phyloP scores from a whole-genome alignment of 2,888 invertebrate species.

The Drosophila anomelani region DNA sequence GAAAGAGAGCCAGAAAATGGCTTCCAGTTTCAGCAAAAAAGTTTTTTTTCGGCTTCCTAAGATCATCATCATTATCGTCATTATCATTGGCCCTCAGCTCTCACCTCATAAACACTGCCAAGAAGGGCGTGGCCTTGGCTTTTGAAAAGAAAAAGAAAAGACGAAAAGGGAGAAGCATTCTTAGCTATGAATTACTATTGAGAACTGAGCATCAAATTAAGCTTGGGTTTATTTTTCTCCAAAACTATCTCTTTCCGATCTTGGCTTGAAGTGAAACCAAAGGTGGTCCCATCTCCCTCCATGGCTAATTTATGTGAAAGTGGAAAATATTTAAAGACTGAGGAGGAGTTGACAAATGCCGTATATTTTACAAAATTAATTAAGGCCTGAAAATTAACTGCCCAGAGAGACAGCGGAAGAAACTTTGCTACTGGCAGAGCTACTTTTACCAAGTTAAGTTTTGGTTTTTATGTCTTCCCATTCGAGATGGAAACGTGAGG shows the following conservation, averaged over 20 bases:
- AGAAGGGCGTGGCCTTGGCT: conserved; percentile 67
- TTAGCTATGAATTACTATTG: neutral
- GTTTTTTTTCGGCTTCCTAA: conserved; percentile 34
- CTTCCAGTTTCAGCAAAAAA: conserved; percentile 53
- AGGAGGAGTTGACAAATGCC: conserved; percentile 48
- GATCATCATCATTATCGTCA: conserved; percentile 18
- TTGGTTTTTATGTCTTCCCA: conserved; percentile 18
- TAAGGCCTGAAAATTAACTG: conserved; percentile 34
- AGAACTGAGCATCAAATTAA: conserved; percentile 2
- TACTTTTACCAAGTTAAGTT: conserved; percentile 7
- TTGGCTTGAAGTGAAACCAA: conserved; percentile 16
- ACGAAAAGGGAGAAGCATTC: conserved; percentile 32
- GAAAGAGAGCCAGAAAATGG: conserved; percentile 37
- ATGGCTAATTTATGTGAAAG: conserved; percentile 61
- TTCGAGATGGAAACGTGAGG: conserved; percentile 30
- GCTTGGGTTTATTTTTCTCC: neutral
- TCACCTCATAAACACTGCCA: conserved; percentile 54
- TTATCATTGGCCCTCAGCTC: conserved; percentile 47
- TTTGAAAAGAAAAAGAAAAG: conserved; percentile 24
- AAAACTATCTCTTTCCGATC: neutral
- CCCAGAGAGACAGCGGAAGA: neutral
- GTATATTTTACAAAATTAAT: conserved; percentile 48
- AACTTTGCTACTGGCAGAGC: conserved; percentile 29
- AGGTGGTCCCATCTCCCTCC: conserved; percentile 16
- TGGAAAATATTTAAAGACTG: conserved; percentile 52